Evolutionary conservation across 2,797 vertebrate species (phyloP).

Genomic region (Tympanoctomys barrerae): DNA sequence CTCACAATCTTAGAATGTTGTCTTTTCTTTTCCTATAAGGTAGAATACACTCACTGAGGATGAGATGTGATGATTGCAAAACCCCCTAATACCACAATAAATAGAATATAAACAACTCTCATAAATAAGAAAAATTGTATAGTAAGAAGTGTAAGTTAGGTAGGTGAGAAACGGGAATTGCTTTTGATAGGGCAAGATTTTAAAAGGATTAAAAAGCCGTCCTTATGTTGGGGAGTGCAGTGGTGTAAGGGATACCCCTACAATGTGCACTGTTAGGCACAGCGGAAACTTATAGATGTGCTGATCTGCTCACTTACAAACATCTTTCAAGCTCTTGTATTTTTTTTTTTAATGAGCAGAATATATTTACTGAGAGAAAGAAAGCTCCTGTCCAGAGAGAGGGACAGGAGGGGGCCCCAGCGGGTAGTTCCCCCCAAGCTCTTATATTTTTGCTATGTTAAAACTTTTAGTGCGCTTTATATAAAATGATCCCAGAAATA

Average conservation of each 20-base stretch:
- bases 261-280: neutral
- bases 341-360: neutral
- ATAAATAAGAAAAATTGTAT: neutral
- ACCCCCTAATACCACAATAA: neutral
- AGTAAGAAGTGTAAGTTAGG: neutral
- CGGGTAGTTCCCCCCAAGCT: neutral
- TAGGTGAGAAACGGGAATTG: neutral
- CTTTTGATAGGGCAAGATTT: neutral
- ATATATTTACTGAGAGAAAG: too few species aligned
- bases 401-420: too few species aligned
- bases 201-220: neutral
- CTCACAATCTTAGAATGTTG: neutral
- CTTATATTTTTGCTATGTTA: neutral
- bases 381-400: too few species aligned
- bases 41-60: neutral
- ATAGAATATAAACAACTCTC: neutral
- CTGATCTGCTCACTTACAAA: neutral
- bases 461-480: neutral
- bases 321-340: neutral
- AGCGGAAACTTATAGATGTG: neutral
- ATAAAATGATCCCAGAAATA: neutral
- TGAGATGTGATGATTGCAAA: neutral
- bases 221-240: fast-evolving
- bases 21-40: neutral
- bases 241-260: neutral